Evolutionary conservation across 2,113 vertebrate species (phyloP).

Genomic region (Phyllopteryx taeniolatus): DNA sequence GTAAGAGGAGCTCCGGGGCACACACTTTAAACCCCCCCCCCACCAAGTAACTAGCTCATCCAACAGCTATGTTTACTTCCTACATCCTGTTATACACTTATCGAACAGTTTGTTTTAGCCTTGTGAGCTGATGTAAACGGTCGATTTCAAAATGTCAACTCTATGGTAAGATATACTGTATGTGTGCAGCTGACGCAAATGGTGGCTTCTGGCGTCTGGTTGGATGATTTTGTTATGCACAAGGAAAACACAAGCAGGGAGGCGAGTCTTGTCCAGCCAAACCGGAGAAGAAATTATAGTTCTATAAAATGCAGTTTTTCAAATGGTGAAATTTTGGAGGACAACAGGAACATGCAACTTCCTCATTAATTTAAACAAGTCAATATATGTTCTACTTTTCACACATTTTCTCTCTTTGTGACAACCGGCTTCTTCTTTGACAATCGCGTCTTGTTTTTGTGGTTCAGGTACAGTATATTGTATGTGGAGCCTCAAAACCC

Average conservation of each 20-base stretch:
- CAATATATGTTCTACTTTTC: no score
- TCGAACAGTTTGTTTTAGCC: background rate
- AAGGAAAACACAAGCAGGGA: background rate
- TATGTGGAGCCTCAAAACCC: no score
- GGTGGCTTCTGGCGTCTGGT: background rate
- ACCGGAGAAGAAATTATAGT: background rate
- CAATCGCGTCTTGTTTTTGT: no score
- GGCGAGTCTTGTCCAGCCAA: background rate
- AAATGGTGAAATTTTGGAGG: background rate
- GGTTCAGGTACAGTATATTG: no score
- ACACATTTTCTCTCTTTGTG: no score
- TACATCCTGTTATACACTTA: background rate
- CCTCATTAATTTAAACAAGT: no score
- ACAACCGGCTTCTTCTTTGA: no score
- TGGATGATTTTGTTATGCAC: background rate
- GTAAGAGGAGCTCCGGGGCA: slow-evolving; percentile 49
- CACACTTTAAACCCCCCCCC: background rate
- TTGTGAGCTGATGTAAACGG: background rate
- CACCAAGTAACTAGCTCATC: background rate
- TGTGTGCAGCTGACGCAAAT: background rate
- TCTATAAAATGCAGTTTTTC: background rate
- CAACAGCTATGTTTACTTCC: background rate
- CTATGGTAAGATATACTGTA: background rate
- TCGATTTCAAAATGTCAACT: background rate
- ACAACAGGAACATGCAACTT: no score